Percentiles rank a stretch among this genome's conserved stretches.
These are phyloP conservation scores for Trigoniulus corallinus DNA, from an alignment of 1,140 invertebrate species.

Conservation along the genomic window DNA sequence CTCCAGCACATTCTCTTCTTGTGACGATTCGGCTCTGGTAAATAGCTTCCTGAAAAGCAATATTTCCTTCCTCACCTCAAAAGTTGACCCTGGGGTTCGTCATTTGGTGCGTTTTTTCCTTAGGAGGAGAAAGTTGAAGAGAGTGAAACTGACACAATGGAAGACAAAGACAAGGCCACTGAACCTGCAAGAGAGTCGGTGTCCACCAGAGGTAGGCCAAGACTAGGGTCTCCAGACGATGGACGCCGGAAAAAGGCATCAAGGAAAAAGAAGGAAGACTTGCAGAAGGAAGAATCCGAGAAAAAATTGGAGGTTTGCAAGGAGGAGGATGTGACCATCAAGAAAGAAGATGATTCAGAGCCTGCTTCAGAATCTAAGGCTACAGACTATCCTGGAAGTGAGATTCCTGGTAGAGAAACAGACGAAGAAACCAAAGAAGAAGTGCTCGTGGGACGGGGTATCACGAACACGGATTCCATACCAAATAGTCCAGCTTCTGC, in stretches of 20 bases:
- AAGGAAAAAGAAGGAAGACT: not conserved
- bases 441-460: not conserved
- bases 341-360: slow-evolving; percentile 8
- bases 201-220: slow-evolving; percentile 9
- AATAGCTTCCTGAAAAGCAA: slow-evolving; percentile 7
- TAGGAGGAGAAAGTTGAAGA: slow-evolving; percentile 1
- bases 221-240: too few relatives aligned
- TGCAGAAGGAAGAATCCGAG: slow-evolving; percentile 10
- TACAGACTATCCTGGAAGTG: slow-evolving; percentile 2
- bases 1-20: too few relatives aligned
- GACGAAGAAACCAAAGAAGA: slow-evolving; percentile 1
- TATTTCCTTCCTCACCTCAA: not conserved
- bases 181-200: slow-evolving; percentile 1
- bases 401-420: not conserved
- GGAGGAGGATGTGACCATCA: slow-evolving; percentile 8
- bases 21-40: slow-evolving; percentile 2
- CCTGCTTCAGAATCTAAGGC: not conserved
- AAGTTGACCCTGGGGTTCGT: too few relatives aligned
- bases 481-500: slow-evolving; percentile 42
- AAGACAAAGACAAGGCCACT: not conserved
- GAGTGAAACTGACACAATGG: slow-evolving; percentile 1
- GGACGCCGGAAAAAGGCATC: too few relatives aligned
- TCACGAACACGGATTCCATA: slow-evolving; percentile 38
- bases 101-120: too few relatives aligned
- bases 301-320: slow-evolving; percentile 7